Base-by-base conservation (phyloP, 2,888 invertebrate species). In the Homarus gammarus region DNA sequence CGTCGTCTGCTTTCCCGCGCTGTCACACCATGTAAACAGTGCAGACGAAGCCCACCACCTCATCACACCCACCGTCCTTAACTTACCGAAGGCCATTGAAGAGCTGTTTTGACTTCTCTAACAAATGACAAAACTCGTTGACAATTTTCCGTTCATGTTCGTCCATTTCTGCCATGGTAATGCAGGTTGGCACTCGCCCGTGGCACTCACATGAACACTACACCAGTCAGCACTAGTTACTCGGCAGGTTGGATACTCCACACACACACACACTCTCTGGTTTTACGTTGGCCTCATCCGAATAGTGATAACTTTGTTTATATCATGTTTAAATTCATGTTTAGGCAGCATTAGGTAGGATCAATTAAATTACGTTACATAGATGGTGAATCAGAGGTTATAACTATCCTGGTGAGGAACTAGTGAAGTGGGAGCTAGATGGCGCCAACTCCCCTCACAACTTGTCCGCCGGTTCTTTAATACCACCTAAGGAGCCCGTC, bases 51-150 rank as follows among this genome's bases (percentile, higher is more conserved):
- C 49, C 44, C 15, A 18, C 56, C 22, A 3, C 22, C n/a, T n/a
- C n/a, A 2, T 18, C 22, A 22, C 27, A n/a, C 6, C 27, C 40
- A 38, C 64, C 36, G 22, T 8, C 10, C 31, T 12, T 31, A 31
- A 77, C 92, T 86, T 75, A 92, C 98, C 98, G 96, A 93, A 99
- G 95, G 92, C 98, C 98, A 95, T 99, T 99, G 94, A 99, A 99
- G 92, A 99, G 95, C 94, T 99, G 98, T 94, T 98, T 99, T 56
- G 98, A 98, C 95, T 99, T 99, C 94, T 99, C 99, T 92, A 99
- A 95, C 93, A 99, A 95, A 94, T 99, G 98, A 94, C 98, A 98
- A 94, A 99, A 99, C 94, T 99, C 99, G 94, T 97, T 96, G 92
- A 99, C 98, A 93, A 98, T 96, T 95, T 97, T 97, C 93, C 97